Evolutionary conservation across 1,140 invertebrate genomes (phyloP), one percentile per base, ranked within the genome.

Genomic region (Rhizoglyphus robini): DNA sequence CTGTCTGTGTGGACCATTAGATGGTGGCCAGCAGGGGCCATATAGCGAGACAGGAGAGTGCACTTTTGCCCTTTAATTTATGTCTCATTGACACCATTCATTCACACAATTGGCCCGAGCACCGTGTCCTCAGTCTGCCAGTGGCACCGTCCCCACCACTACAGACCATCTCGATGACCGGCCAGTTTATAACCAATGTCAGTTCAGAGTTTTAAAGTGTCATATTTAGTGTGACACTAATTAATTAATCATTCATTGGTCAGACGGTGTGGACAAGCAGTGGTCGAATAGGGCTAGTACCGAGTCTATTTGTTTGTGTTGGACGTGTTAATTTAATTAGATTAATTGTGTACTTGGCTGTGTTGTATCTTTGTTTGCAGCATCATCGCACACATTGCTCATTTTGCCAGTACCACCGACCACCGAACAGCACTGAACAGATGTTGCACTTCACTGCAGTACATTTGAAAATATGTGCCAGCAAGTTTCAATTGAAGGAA

Each of bases 61-160:
- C 51, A 54, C 51, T 8, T 54, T 54, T 54, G 51, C 51, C 51
- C 51, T 54, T 54, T 54, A 5, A 54, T 54, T 54, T 54, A 54
- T 54, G 51, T 54, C 51, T 54, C 51, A 54, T 54, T 54, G 51
- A 54, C 51, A 54, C 51, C 51, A 54, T 54, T 54, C 51, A 54
- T 54, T 54, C 51, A 5, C 8, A 5, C 51, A 54, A 54, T 54
- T 54, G 8, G 51, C 51, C 41, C 15, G n/a, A n/a, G n/a, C n/a
- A n/a, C n/a, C n/a, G n/a, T n/a, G n/a, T n/a, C n/a, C n/a, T n/a
- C n/a, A n/a, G n/a, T n/a, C n/a, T n/a, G n/a, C n/a, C n/a, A n/a
- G n/a, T n/a, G n/a, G n/a, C n/a, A n/a, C n/a, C n/a, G n/a, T n/a
- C n/a, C n/a, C n/a, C n/a, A n/a, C n/a, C n/a, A n/a, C n/a, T n/a